Evolutionary conservation across 2,113 vertebrate species (phyloP), one percentile per base, ranked within the genome.

Genomic region (Rhodinocichla rosea): DNA sequence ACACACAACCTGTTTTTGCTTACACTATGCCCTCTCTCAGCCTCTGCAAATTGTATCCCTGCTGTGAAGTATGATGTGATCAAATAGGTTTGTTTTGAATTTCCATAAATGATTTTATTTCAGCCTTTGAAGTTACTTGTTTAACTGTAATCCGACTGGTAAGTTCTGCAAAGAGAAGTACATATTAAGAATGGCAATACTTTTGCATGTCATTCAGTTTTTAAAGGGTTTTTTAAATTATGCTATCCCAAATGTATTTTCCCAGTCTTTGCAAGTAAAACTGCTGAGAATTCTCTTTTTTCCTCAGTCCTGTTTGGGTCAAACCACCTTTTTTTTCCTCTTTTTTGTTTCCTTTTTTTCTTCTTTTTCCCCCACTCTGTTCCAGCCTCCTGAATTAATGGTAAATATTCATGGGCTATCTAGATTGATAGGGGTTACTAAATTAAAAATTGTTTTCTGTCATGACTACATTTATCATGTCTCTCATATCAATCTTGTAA

Each of bases 381-480:
- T 97, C 63, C 50, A 96, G 60, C 71, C 79, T 92, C 88, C 55
- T 93, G 78, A 97, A 97, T 97, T 97, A 89, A 91, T 96, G 75
- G 87, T 97, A 97, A 97, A 97, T 97, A 98, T 97, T 98, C 94
- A 97, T 98, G 85, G 95, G 42, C 74, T 96, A 94, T 94, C 87
- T 96, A 98, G 97, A 97, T 96, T 97, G 97, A 97, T 98, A 97
- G 95, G 78, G 69, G 96, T 95, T 96, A 95, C 93, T 97, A 97
- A 98, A 98, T 98, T 97, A 98, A 98, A 97, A 97, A 94, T 97
- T 97, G 88, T 97, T 97, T 97, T 97, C 85, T 97, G 97, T 97
- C 96, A 96, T 96, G 91, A 95, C 92, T 97, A 42, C 95, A 97
- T 98, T 98, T 97, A 97, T 98, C 97, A 98, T 95, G 83, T 96